phyloP scores from a whole-genome alignment of 1,140 invertebrate genomes.

The Drosophila repletoides region DNA sequence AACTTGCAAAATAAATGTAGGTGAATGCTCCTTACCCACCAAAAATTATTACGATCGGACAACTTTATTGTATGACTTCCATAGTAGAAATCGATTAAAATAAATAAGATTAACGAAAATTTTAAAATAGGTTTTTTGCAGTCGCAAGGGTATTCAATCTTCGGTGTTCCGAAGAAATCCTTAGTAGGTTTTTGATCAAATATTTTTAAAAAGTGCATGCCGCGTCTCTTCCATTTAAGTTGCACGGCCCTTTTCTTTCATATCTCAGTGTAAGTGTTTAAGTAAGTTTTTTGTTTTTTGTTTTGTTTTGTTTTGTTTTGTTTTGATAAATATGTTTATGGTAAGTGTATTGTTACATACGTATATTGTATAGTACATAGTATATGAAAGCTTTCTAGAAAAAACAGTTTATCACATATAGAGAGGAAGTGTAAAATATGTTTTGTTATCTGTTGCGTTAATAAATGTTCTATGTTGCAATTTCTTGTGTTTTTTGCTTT shows the following conservation, averaged over 20 bases:
- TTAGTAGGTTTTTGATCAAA: conserved; percentile 25
- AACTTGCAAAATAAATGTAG: too few species aligned
- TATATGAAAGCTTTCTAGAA: conserved; percentile 78
- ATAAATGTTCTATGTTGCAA: conserved; percentile 21
- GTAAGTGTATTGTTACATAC: conserved; percentile 34
- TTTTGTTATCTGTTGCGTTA: conserved; percentile 51
- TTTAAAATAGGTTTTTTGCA: too few species aligned
- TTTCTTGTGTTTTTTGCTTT: conserved; percentile 17
- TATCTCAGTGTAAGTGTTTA: conserved; percentile 7
- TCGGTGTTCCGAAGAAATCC: too few species aligned
- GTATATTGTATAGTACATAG: conserved; percentile 35
- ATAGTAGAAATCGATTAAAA: too few species aligned
- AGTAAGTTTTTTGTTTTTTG: too few species aligned
- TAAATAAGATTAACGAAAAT: too few species aligned
- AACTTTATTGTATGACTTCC: too few species aligned
- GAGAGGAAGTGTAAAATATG: conserved; percentile 78
- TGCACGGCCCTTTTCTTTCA: conserved; percentile 10
- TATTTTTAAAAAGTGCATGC: conserved; percentile 44
- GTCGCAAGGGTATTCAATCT: too few species aligned
- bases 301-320: too few species aligned
- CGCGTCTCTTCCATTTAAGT: conserved; percentile 18
- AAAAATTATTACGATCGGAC: too few species aligned
- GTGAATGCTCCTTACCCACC: too few species aligned
- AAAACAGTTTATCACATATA: conserved; percentile 80
- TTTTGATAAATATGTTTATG: conserved; percentile 20